Evolutionary conservation across 2,797 vertebrate species (phyloP).

Genomic region (Pangasius mekongensis): DNA sequence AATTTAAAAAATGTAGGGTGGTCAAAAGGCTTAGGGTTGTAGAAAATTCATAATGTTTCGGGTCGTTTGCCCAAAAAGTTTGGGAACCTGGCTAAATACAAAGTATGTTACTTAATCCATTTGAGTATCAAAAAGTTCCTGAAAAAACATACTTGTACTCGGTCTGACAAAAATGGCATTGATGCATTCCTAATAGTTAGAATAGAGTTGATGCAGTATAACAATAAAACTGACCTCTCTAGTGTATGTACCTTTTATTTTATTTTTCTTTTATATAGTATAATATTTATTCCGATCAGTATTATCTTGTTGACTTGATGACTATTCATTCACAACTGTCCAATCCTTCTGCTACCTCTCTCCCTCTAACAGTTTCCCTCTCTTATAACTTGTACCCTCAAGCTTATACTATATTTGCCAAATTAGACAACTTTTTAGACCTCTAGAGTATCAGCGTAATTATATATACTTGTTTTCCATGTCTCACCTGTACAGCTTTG

Average conservation of each 20-base stretch:
- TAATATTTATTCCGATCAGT: neutral
- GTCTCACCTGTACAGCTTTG: slow-evolving; percentile 79
- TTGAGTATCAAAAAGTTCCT: neutral
- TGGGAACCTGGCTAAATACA: neutral
- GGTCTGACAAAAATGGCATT: neutral
- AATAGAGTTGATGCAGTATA: neutral
- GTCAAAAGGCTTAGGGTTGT: neutral
- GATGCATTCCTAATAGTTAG: neutral
- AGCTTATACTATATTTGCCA: neutral
- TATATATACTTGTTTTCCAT: neutral
- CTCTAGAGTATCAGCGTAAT: neutral
- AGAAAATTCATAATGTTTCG: neutral
- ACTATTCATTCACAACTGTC: neutral
- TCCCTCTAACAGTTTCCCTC: neutral
- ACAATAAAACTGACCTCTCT: neutral
- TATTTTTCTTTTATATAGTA: neutral
- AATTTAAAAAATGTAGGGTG: neutral
- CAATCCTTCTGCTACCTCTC: neutral
- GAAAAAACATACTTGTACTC: neutral
- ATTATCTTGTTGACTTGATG: neutral
- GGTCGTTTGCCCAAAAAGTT: neutral
- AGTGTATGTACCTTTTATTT: neutral
- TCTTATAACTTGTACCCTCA: neutral
- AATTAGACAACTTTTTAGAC: neutral
- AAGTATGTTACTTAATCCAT: neutral